phyloP scores from a whole-genome alignment of 2,113 vertebrate genomes.

The Nerophis lumbriciformis region DNA sequence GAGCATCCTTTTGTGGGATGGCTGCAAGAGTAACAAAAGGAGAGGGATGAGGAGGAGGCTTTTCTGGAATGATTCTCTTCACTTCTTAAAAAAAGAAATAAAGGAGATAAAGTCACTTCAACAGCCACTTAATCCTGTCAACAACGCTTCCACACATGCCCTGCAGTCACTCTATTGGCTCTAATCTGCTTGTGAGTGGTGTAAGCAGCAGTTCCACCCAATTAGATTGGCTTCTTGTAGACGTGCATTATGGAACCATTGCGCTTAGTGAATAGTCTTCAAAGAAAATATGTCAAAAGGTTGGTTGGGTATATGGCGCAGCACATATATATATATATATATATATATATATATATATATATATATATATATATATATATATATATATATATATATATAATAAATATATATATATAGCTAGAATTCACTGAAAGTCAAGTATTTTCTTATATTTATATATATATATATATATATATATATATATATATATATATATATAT shows the following conservation, averaged over 20 bases:
- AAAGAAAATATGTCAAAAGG: conserved; percentile 66
- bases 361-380: too few relatives aligned
- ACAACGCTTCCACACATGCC: conserved; percentile 89
- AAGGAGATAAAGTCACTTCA: conserved; percentile 93
- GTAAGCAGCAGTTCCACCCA: conserved; percentile 88
- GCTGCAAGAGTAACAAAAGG: conserved; percentile 30
- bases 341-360: too few relatives aligned
- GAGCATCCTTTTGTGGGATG: background rate
- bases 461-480: too few relatives aligned
- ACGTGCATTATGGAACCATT: conserved; percentile 76
- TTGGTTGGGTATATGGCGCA: background rate
- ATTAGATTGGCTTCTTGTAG: conserved; percentile 85
- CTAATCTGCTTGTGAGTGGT: conserved; percentile 84
- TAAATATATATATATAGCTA: too few relatives aligned
- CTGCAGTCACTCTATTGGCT: conserved; percentile 83
- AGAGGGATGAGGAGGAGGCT: conserved; percentile 18
- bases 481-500: too few relatives aligned
- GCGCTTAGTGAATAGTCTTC: conserved; percentile 78
- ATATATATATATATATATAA: too few relatives aligned
- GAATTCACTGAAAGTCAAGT: too few relatives aligned
- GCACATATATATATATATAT: too few relatives aligned
- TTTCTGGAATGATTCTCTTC: conserved; percentile 76
- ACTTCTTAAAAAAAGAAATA: conserved; percentile 78
- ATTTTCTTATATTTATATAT: too few relatives aligned
- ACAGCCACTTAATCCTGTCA: conserved; percentile 96